Base-by-base conservation (phyloP, 2,113 vertebrate genomes). In the Tonatia bakeri region DNA sequence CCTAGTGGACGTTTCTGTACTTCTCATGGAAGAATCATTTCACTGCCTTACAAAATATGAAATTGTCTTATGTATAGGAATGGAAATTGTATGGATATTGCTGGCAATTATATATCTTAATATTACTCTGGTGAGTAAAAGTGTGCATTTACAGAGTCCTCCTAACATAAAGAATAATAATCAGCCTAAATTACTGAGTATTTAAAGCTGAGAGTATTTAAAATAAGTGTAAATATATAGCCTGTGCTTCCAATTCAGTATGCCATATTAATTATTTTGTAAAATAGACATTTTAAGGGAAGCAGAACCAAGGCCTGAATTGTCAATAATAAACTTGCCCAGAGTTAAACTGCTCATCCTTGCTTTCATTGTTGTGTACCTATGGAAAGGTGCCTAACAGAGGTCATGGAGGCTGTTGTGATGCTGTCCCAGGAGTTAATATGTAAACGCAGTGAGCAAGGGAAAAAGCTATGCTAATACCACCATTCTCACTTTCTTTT, bases 1-100 rank as follows among this genome's bases (percentile, higher is more conserved):
- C 95, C 98, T 98, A 96, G 98, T 92, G 98, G 98, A 82, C 33
- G 0, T 40, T 14, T 73, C 3, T 45, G 11, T 67, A 17, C 22
- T 87, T 65, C 52, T 83, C 87, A 0, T 3, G 0, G 43, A 92
- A 91, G 24, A 92, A n/a, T 80, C 38, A 22, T 43, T 69, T 91
- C 47, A 65, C 17, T 61, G 7, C 15, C 64, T 89, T 86, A 79
- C 54, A 43, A 83, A 69, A 7, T 40, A 22, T 61, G 72, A 91
- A 45, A 61, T 0, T 17, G n/a, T 19, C 31, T 61, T 61, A 36
- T 61, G 59, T 43, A 50, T 38, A 91, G 16, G 0, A 70, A 83
- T 14, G 20, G 28, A 56, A 65, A 15, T 19, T 69, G n/a, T 40
- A 22, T 52, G 24, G 26, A 15, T n/a, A 45, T 50, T 86, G 38